Conservation (phyloP, 1,140 invertebrate species). For the Drosophila simulans region DNA sequence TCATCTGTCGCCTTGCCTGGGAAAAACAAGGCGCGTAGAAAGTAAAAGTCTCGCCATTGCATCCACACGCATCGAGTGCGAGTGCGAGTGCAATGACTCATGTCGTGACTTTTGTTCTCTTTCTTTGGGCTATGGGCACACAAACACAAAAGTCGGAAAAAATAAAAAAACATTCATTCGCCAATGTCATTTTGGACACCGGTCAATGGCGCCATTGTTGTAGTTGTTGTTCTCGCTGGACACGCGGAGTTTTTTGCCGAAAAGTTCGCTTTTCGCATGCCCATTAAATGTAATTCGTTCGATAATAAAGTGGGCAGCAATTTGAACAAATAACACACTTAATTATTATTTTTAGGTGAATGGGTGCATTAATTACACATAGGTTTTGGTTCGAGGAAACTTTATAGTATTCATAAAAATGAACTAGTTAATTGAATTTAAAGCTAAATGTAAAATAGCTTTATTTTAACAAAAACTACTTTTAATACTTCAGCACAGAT, state of each 20-base stretch:
- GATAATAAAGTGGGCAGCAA: slow-evolving; percentile 13
- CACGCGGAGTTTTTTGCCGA: slow-evolving; percentile 9
- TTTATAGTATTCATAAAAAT: neutral
- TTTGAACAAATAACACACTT: slow-evolving; percentile 11
- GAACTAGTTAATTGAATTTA: too few relatives aligned
- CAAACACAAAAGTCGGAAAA: slow-evolving; percentile 38
- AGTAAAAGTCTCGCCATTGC: slow-evolving; percentile 62
- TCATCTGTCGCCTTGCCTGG: slow-evolving; percentile 16
- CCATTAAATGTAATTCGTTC: slow-evolving; percentile 28
- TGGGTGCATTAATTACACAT: neutral
- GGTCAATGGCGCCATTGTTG: slow-evolving; percentile 61
- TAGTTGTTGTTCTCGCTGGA: slow-evolving; percentile 1
- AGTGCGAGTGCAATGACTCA: slow-evolving; percentile 71
- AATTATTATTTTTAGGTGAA: slow-evolving; percentile 18
- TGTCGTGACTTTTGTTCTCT: slow-evolving; percentile 80
- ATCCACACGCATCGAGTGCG: slow-evolving; percentile 23
- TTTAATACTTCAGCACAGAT: too few relatives aligned
- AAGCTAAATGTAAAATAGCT: neutral
- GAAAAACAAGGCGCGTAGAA: slow-evolving; percentile 31
- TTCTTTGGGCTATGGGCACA: slow-evolving; percentile 62
- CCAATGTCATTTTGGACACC: slow-evolving; percentile 73
- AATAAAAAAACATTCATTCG: slow-evolving; percentile 41
- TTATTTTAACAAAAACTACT: too few relatives aligned
- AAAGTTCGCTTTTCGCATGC: slow-evolving; percentile 15
- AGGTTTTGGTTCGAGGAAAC: neutral